Conservation (phyloP, 2,113 vertebrate genomes). For the Athene noctua region DNA sequence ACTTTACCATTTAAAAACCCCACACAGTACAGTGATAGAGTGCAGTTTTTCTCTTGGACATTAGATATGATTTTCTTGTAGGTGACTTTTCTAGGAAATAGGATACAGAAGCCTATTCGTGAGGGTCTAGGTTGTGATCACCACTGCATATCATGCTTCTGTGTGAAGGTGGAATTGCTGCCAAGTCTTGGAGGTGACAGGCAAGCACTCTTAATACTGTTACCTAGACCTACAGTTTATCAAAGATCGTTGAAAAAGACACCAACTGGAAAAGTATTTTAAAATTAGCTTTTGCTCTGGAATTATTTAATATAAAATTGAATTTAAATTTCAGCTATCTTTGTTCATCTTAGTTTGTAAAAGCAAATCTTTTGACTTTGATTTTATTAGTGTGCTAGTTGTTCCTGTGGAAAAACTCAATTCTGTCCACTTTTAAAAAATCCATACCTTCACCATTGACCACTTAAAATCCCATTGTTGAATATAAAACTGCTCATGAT, state of each 20-base stretch:
- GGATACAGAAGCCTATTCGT: not conserved
- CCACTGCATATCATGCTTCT: not conserved
- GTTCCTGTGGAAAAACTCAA: not conserved
- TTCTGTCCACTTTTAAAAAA: not conserved
- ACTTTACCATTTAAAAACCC: not conserved
- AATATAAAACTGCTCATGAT: not conserved
- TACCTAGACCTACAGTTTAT: not conserved
- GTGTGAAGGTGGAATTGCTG: not conserved
- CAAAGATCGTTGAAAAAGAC: not conserved
- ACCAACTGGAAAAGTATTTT: not conserved
- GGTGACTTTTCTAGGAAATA: not conserved
- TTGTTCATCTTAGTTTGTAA: not conserved
- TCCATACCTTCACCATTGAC: not conserved
- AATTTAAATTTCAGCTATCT: not conserved
- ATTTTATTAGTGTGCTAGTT: not conserved
- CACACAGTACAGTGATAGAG: not conserved
- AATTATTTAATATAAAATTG: not conserved
- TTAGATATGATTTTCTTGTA: not conserved
- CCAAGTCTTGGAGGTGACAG: not conserved
- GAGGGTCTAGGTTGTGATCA: not conserved
- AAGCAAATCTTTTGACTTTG: not conserved
- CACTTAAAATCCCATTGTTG: not conserved
- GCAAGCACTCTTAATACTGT: not conserved
- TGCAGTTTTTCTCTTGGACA: not conserved
- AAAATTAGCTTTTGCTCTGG: not conserved